Evolutionary conservation across 2,888 invertebrate species (phyloP), one percentile per base, ranked within the genome.

Genomic region (Endotricha flammealis): DNA sequence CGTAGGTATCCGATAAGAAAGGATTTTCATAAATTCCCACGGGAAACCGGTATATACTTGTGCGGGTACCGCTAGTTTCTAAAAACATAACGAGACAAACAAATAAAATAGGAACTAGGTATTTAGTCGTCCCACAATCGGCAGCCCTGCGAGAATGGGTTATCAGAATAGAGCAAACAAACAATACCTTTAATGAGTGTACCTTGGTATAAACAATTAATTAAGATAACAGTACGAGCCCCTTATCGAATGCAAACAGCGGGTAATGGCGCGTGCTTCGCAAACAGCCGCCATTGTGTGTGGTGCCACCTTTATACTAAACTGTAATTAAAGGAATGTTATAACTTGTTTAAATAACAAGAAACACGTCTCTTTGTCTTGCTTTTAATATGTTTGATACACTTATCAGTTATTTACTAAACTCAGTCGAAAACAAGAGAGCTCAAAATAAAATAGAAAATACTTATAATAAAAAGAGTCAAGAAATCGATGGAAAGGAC

Each of bases 231-330:
- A n/a, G n/a, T n/a, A 28, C 33, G 25, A 9, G 22, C 29, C 30
- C 17, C 13, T 24, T 16, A 29, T 33, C 45, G 24, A 37, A 29
- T 38, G 39, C 31, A 50, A 52, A 56, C 52, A 42, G 32, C 36
- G 45, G 34, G 42, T 50, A 60, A 57, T 51, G 46, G 53, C 38
- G 38, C 39, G 36, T 34, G 43, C 30, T 39, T 32, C 24, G 34
- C 37, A 41, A 35, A 28, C 41, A 31, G 11, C 12, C 25, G 28
- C 32, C 20, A 24, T 38, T 33, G 25, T 33, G 10, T 20, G 13
- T 32, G 23, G 23, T 13, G 23, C 23, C 27, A 33, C 27, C 33
- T 33, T 27, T 12, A 4, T 4, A 8, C 13, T 16, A 17, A 4
- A n/a, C 9, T 33, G 27, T 17, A 24, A 33, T 17, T 16, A 5